Base-by-base conservation (phyloP, 2,797 vertebrate species). In the Chloroceryle inda region DNA sequence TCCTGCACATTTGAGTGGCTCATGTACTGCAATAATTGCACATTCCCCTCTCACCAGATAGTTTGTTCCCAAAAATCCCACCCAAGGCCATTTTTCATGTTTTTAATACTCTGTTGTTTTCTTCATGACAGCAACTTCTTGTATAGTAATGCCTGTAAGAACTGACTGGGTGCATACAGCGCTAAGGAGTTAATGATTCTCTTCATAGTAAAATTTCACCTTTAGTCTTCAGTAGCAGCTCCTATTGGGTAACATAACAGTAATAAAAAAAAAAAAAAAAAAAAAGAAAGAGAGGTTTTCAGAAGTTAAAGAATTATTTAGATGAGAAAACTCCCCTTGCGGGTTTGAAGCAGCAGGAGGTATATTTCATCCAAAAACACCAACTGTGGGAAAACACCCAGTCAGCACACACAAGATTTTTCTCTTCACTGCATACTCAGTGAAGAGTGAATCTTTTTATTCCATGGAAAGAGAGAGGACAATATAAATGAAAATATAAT, bases 271-370 rank as follows among this genome's bases (percentile, higher is more conserved):
- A 44, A 44, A 50, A n/a, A 52, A n/a, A 58, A 47, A 50, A 50
- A 52, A 29, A 59, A 29, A 55, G 50, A 58, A 17, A 33, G 23
- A 20, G 15, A 56, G 6, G 12, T 74, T 86, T 85, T 77, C 49
- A 61, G 26, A 76, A 87, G 56, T 76, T 49, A 61, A 67, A 87
- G 61, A 88, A 69, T 5, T 33, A 61, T 49, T 63, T 74, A 49
- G 42, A 56, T 63, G 55, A 90, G 29, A 85, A 93, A 94, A 96
- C 96, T 96, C 95, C 95, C 94, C 94, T 94, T 96, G 89, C 88
- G 95, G 95, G 95, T 87, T 93, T 90, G 74, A 87, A 87, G 55
- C 11, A 75, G 78, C 31, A 80, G 59, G 45, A 79, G 75, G 49
- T 68, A 27, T 5, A 42, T 67, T 82, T 91, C 8, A 33, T 62